These are phyloP conservation scores for Drosophila paracracens DNA, from an alignment of 2,888 invertebrate genomes.

Conservation along the genomic window DNA sequence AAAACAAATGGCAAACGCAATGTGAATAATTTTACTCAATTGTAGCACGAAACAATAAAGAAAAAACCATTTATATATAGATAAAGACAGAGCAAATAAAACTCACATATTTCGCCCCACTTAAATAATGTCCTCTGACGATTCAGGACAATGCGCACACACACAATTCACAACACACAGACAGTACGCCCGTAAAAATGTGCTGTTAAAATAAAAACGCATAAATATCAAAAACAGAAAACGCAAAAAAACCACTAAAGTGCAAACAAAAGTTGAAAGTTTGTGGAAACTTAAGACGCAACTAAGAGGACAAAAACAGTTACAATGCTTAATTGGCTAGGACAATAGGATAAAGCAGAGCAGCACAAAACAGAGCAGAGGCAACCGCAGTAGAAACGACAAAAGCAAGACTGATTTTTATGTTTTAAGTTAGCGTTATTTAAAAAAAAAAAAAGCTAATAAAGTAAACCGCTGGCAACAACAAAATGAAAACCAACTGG, in stretches of 20 bases:
- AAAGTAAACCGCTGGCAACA: slow-evolving; percentile 17
- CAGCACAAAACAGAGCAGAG: slow-evolving; percentile 2
- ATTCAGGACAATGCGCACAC: slow-evolving; percentile 51
- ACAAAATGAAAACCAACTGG: slow-evolving; percentile 12
- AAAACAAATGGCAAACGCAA: slow-evolving; percentile 63
- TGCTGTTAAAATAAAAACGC: slow-evolving; percentile 66
- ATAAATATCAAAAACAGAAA: slow-evolving; percentile 37
- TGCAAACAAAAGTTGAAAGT: slow-evolving; percentile 37
- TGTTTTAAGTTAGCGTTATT: slow-evolving; percentile 77
- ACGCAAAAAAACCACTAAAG: slow-evolving; percentile 8
- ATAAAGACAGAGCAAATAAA: slow-evolving; percentile 27
- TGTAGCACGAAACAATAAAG: slow-evolving; percentile 61
- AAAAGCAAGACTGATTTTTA: slow-evolving; percentile 82
- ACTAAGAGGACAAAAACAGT: slow-evolving; percentile 1
- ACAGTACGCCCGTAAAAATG: slow-evolving; percentile 59
- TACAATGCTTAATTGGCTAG: slow-evolving; percentile 52
- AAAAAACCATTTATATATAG: slow-evolving; percentile 17
- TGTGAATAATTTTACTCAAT: slow-evolving; percentile 76
- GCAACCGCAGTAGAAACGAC: slow-evolving; percentile 38
- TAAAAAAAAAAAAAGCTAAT: slow-evolving; percentile 21
- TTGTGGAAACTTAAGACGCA: neutral
- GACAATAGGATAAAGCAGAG: slow-evolving; percentile 16
- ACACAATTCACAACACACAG: slow-evolving; percentile 29
- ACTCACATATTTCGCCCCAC: slow-evolving; percentile 21
- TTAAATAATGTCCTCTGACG: slow-evolving; percentile 19